A percentile compares a stretch with the other conserved stretches of the same genome.
Evolutionary conservation across 2,113 vertebrate species (phyloP).

Genomic region (Miniopterus natalensis): DNA sequence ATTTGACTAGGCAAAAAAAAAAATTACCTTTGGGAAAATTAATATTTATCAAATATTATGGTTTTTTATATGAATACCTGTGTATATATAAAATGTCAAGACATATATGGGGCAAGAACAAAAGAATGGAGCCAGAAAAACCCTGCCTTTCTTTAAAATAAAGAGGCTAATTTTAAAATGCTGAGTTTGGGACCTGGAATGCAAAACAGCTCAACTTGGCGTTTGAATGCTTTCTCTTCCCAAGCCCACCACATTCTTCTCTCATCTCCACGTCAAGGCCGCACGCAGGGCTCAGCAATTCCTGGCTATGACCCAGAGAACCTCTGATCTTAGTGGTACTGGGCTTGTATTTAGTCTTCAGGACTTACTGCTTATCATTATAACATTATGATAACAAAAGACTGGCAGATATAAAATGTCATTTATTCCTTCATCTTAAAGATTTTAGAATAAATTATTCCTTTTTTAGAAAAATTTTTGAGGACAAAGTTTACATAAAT

Average conservation of each 20-base stretch:
- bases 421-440: constrained; percentile 29
- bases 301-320: constrained; percentile 31
- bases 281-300: background rate
- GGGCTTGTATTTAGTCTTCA: background rate
- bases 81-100: constrained; percentile 7
- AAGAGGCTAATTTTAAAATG: constrained; percentile 48
- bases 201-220: constrained; percentile 46
- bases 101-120: background rate
- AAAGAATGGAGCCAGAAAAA: background rate
- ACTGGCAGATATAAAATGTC: background rate
- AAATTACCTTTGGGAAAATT: constrained; percentile 33
- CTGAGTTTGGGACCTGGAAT: constrained; percentile 47
- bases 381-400: background rate
- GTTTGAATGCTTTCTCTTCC: background rate
- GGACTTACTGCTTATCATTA: background rate
- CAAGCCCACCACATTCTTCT: background rate
- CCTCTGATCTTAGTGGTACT: background rate
- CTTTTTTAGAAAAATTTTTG: constrained; percentile 28
- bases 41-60: constrained; percentile 33
- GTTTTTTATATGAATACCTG: background rate
- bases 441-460: constrained; percentile 29
- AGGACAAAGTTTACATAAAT: constrained; percentile 11
- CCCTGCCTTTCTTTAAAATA: background rate
- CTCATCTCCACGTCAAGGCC: background rate
- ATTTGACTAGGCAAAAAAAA: background rate